Base-by-base conservation (phyloP, 2,797 vertebrate species). In the Threskiornis aethiopicus region DNA sequence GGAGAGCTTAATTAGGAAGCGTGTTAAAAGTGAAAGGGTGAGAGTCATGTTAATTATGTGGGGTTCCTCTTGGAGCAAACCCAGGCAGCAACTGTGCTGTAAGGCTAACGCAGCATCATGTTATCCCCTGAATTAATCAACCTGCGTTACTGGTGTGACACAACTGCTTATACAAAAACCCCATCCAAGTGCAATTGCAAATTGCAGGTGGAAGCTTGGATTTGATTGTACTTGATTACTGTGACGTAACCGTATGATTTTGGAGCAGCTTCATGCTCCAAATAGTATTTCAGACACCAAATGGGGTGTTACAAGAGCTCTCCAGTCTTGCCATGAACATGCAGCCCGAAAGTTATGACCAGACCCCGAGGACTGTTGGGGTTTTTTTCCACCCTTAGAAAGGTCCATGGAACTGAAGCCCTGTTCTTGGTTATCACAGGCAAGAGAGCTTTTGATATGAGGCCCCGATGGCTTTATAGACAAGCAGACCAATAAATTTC, bases 21-120 rank as follows among this genome's bases (percentile, higher is more conserved):
- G 84, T 93, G 97, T 97, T 97, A 97, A 96, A 97, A 98, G 97
- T 91, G 95, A 97, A 98, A 95, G 94, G 97, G 95, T 96, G 95
- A 96, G 96, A 98, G 93, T 95, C 93, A 71, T 49, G 65, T 97
- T 97, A 98, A 98, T 98, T 98, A 98, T 54, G 87, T 57, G 92
- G 94, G 95, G 93, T 55, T 92, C 96, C 95, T 94, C 95, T 96
- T 93, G 93, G 94, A 96, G 96, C 87, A 90, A 97, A 93, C 79
- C 87, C 73, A 69, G 91, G 80, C 79, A 89, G 85, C 55, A 57
- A 39, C 86, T 41, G 62, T 39, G 85, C 81, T 75, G 54, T 54
- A 37, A 95, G 91, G 87, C 73, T 87, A 95, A 80, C 41, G 31
- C 20, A 55, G 93, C 90, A 87, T 46, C 82, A 7, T 29, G 79